These are phyloP conservation scores for Podocnemis expansa DNA, from an alignment of 2,113 vertebrate genomes.

Conservation along the genomic window DNA sequence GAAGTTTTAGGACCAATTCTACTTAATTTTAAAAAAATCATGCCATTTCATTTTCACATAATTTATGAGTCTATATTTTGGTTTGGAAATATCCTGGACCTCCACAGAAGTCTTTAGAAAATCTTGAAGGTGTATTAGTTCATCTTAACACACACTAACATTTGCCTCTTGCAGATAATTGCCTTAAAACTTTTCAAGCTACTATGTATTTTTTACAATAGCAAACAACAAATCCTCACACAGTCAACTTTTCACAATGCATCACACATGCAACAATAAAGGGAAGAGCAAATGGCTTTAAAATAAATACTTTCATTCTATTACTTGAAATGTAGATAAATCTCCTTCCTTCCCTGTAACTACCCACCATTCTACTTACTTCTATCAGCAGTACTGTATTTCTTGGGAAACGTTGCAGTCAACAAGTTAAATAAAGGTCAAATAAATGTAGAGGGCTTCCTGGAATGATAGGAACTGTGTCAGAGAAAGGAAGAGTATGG, in stretches of 20 bases:
- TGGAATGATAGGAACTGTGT: not conserved
- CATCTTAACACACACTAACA: not conserved
- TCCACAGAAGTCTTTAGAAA: conserved; percentile 12
- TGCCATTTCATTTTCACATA: no score
- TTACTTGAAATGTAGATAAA: not conserved
- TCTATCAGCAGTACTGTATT: not conserved
- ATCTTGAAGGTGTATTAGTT: not conserved
- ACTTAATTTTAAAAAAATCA: no score
- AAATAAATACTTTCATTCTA: no score
- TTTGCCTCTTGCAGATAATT: not conserved
- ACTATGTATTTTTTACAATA: not conserved
- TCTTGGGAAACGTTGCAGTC: not conserved
- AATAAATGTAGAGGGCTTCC: not conserved
- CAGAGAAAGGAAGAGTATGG: not conserved
- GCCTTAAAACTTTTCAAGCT: not conserved
- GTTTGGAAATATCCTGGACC: conserved; percentile 5
- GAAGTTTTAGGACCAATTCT: no score
- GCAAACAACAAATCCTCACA: not conserved
- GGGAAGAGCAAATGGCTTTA: no score
- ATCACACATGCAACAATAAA: not conserved
- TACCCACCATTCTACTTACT: not conserved
- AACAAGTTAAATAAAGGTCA: not conserved
- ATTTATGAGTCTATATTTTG: not conserved
- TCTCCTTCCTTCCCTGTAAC: not conserved
- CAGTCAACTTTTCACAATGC: not conserved